Evolutionary conservation across 2,113 vertebrate species (phyloP).

Genomic region (Ageneiosus marmoratus): DNA sequence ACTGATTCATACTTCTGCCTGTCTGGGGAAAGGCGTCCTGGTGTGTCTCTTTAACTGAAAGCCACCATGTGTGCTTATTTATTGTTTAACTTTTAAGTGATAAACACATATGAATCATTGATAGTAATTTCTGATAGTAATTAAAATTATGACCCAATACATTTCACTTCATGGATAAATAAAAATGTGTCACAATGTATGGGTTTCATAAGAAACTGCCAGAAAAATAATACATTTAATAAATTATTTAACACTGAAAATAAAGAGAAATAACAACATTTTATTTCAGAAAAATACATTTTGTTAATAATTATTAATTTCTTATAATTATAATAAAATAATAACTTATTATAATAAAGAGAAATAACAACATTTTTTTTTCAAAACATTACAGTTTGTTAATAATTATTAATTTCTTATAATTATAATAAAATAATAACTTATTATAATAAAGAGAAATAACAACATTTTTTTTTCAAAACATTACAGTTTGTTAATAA

Average conservation of each 20-base stretch:
- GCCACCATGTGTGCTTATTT: slow-evolving; percentile 12
- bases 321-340: too few relatives aligned
- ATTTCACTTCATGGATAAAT: not conserved
- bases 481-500: too few relatives aligned
- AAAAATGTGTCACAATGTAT: not conserved
- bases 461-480: too few relatives aligned
- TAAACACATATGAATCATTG: not conserved
- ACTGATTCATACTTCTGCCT: slow-evolving; percentile 34
- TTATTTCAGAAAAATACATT: not conserved
- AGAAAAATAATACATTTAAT: not conserved
- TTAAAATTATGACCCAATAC: not conserved
- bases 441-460: too few relatives aligned
- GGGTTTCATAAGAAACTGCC: not conserved
- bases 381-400: too few relatives aligned
- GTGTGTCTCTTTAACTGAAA: slow-evolving; percentile 30
- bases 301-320: not conserved
- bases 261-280: not conserved
- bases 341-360: too few relatives aligned
- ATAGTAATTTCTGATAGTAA: slow-evolving; percentile 1
- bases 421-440: too few relatives aligned
- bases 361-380: too few relatives aligned
- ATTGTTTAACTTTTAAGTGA: not conserved
- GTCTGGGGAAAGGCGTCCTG: slow-evolving; percentile 26
- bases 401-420: too few relatives aligned
- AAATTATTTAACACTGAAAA: not conserved